Base-by-base conservation (phyloP, 2,888 invertebrate species). In the Nycteola revayana region DNA sequence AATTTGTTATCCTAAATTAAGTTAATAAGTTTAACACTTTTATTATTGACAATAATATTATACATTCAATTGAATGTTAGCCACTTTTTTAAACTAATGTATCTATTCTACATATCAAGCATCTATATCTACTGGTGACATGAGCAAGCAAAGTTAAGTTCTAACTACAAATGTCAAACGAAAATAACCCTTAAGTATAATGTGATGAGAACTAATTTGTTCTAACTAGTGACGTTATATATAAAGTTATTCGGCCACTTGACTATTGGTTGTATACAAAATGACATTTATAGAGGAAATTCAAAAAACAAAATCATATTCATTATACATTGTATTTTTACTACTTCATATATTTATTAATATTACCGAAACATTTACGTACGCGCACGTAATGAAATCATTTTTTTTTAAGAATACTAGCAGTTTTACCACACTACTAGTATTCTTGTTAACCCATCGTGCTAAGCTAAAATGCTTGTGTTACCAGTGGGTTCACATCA, bases 1-100 rank as follows among this genome's bases (percentile, higher is more conserved):
- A 2, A 21, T 7, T 2, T 5, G 4, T 21, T 14, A 2, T 3
- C 14, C 14, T 14, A 14, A 14, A 21, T 18, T 6, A 5, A 18
- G 3, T 18, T 18, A 18, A 18, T 18, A 18, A 18, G 3, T 18
- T 18, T 3, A 18, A 10, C 1, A 17, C 22, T 26, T 39, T 36
- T 25, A 8, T 42, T 35, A 38, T 41, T 47, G 25, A 44, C 32
- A 24, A 8, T 34, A 24, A 34, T 32, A 24, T 28, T 24, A 30
- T 36, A 3, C 5, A 5, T 10, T 26, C 28, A n/a, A 42, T 14
- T 36, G 38, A 38, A 42, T 55, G 67, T 70, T 70, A 70, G 68
- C 69, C 49, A 70, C 65, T 43, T 45, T 45, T n/a, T 65, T 50
- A 47, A 49, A 40, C 53, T 52, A 41, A 37, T 30, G 28, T 9